Conservation (phyloP, 53 echinoderm and acorn worm genomes). For the Mesocentrotus franciscanus region DNA sequence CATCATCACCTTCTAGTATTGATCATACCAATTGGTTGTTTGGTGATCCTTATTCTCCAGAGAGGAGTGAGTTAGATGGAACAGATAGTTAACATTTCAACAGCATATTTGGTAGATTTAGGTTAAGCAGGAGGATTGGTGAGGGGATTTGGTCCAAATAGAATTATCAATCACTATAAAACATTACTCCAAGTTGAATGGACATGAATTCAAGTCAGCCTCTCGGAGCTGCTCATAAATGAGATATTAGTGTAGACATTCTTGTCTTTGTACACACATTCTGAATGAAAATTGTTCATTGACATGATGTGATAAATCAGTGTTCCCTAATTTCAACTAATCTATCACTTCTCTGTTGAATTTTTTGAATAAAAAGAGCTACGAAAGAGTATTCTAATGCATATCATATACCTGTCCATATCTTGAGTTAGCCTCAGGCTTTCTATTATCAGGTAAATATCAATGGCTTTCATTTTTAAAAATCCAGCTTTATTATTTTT, state of each 20-base stretch:
- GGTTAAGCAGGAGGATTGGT: neutral
- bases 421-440: no score
- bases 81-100: neutral
- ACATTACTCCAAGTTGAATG: neutral
- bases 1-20: neutral
- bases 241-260: neutral
- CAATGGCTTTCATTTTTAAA: no score
- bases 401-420: no score
- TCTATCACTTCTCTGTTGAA: no score
- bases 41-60: neutral
- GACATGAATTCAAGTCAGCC: neutral
- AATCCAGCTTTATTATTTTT: neutral
- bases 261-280: neutral
- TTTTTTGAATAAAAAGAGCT: no score
- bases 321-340: no score
- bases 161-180: neutral
- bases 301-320: no score
- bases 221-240: neutral
- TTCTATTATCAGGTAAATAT: neutral
- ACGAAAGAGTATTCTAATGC: no score
- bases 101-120: neutral
- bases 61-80: neutral
- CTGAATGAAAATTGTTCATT: no score
- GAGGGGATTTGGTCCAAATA: neutral
- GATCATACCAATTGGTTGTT: neutral